A percentile compares a stretch with the other conserved stretches of the same genome.
Conservation (phyloP, 2,888 invertebrate species). For the Acanthoscelides obtectus region DNA sequence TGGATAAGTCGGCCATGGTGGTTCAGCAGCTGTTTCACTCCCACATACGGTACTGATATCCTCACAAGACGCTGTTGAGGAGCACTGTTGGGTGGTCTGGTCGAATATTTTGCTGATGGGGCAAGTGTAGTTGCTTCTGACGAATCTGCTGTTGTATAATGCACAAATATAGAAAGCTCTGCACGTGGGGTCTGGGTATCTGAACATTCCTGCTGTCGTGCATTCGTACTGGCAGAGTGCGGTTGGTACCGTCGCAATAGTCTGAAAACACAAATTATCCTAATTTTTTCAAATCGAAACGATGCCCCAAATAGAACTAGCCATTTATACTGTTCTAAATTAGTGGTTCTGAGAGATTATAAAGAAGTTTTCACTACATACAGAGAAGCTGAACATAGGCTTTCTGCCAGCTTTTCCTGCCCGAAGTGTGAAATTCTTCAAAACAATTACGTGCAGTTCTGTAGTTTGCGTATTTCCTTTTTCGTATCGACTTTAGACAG, state of each 20-base stretch:
- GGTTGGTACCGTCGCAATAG: neutral
- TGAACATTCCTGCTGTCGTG: conserved; percentile 13
- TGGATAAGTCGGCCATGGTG: conserved; percentile 12
- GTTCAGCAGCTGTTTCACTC: neutral
- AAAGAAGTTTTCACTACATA: no score
- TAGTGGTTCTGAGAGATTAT: no score
- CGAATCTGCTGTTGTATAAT: conserved; percentile 13
- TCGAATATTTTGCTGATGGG: conserved; percentile 15
- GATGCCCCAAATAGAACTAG: no score
- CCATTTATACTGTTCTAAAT: no score
- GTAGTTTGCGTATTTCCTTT: no score
- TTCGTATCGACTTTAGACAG: no score
- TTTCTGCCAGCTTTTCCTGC: no score
- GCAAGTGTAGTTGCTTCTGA: conserved; percentile 18
- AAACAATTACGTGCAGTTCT: no score
- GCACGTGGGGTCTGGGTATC: conserved; percentile 15
- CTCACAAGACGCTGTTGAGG: conserved; percentile 8
- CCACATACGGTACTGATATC: neutral
- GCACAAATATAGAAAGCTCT: conserved; percentile 16
- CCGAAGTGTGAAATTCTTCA: no score
- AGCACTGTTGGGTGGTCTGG: conserved; percentile 13
- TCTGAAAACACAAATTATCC: neutral
- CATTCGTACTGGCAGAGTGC: conserved; percentile 10
- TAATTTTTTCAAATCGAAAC: no score
- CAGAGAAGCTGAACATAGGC: no score